A percentile compares a stretch with the other conserved stretches of the same genome.
Evolutionary conservation across 2,113 vertebrate genomes (phyloP).

Genomic region (Phyllostomus discolor): DNA sequence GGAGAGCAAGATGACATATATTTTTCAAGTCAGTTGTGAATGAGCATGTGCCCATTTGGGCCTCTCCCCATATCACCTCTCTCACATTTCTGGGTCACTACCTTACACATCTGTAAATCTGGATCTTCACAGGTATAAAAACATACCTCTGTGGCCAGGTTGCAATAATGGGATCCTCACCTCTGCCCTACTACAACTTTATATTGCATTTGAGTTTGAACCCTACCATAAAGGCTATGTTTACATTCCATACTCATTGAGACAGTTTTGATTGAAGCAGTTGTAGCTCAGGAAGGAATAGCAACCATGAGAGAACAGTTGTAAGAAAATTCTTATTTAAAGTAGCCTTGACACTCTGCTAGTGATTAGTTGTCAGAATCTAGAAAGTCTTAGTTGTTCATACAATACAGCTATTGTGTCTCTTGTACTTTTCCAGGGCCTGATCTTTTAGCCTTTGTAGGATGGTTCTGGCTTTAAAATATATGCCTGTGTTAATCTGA

Average conservation of each 20-base stretch:
- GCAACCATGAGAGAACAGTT: neutral
- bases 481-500: conserved; percentile 18
- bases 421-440: neutral
- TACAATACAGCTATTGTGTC: neutral
- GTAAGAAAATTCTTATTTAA: conserved; percentile 31
- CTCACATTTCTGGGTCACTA: neutral
- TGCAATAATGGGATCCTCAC: conserved; percentile 27
- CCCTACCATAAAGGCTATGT: neutral
- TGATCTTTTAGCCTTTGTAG: neutral
- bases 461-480: neutral
- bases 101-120: conserved; percentile 16
- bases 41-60: neutral
- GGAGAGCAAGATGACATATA: neutral
- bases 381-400: neutral
- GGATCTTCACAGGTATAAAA: conserved; percentile 31
- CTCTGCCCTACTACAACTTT: neutral
- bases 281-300: neutral
- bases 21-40: neutral
- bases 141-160: neutral
- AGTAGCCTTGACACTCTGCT: neutral
- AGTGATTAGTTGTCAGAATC: neutral
- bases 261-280: neutral
- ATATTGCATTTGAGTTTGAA: conserved; percentile 6
- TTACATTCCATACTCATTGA: conserved; percentile 16
- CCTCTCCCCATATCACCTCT: neutral